Evolutionary conservation across 2,113 vertebrate species (phyloP).

Genomic region (Illadopsis cleaveri): DNA sequence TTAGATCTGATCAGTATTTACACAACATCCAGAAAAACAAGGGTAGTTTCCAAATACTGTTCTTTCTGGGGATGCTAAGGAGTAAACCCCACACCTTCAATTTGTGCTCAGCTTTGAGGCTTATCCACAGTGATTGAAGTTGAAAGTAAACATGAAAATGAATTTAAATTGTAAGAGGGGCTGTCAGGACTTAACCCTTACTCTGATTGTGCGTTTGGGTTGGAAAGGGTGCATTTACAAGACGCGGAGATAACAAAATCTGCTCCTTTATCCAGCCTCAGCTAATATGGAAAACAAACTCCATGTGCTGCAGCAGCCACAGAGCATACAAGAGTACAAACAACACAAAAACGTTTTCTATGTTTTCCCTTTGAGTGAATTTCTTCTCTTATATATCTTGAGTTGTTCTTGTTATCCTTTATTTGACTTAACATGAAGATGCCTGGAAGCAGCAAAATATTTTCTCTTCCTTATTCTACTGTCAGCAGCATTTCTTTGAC

Average conservation of each 20-base stretch:
- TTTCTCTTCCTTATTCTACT: slow-evolving; percentile 52
- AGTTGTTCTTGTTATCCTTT: slow-evolving; percentile 50
- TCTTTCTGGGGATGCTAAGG: not conserved
- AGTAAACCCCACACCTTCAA: not conserved
- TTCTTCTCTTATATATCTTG: not conserved
- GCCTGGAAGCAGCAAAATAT: slow-evolving; percentile 55
- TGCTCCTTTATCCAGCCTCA: not conserved
- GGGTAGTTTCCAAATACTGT: not conserved
- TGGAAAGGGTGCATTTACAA: not conserved
- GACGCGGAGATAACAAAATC: not conserved
- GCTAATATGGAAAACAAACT: not conserved
- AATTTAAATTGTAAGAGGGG: not conserved
- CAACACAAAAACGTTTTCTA: not conserved
- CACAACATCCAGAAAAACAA: not conserved
- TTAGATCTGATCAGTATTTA: not conserved
- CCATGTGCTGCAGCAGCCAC: not conserved
- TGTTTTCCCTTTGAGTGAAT: not conserved
- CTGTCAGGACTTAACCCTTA: not conserved
- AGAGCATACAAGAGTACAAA: not conserved
- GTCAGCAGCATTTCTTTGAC: slow-evolving; percentile 59
- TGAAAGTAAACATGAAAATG: not conserved
- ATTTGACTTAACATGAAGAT: slow-evolving; percentile 61
- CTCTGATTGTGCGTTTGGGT: not conserved
- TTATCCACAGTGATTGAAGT: fast-evolving
- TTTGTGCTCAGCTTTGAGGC: not conserved